Percentiles rank a stretch among this genome's conserved stretches.
phyloP scores from a whole-genome alignment of 1,140 invertebrate species.

The Bombus cullumanus region DNA sequence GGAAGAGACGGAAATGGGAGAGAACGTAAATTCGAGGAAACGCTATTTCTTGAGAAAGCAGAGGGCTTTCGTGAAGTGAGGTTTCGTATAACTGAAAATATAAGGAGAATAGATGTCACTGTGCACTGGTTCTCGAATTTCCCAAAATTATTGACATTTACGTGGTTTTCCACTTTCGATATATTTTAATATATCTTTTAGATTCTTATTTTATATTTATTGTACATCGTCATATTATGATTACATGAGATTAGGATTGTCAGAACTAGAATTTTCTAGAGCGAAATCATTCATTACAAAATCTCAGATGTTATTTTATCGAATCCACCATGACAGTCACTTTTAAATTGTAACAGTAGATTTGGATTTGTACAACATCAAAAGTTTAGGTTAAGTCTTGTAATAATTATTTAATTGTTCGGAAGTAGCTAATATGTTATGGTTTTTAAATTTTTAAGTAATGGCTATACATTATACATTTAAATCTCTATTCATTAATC shows the following conservation, averaged over 20 bases:
- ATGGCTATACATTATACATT: background rate
- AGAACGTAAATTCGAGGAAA: background rate
- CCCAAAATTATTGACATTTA: background rate
- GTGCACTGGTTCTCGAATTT: background rate
- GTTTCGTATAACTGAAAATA: background rate
- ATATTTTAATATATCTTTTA: background rate
- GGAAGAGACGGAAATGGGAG: background rate
- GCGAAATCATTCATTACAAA: background rate
- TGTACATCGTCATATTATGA: background rate
- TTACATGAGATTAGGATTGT: background rate
- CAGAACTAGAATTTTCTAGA: background rate
- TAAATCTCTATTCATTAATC: too few species aligned
- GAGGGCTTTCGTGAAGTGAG: background rate
- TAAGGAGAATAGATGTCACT: slow-evolving; percentile 4
- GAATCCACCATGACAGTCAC: background rate
- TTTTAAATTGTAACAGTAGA: background rate
- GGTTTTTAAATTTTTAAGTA: background rate
- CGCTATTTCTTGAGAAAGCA: background rate
- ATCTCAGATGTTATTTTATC: background rate
- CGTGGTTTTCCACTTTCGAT: background rate
- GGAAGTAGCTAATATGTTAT: too few species aligned
- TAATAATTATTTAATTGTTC: too few species aligned
- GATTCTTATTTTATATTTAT: too few species aligned
- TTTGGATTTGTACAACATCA: background rate
- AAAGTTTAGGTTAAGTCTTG: background rate